Base-by-base conservation (phyloP, 2,888 invertebrate genomes). In the Apeira syringaria region DNA sequence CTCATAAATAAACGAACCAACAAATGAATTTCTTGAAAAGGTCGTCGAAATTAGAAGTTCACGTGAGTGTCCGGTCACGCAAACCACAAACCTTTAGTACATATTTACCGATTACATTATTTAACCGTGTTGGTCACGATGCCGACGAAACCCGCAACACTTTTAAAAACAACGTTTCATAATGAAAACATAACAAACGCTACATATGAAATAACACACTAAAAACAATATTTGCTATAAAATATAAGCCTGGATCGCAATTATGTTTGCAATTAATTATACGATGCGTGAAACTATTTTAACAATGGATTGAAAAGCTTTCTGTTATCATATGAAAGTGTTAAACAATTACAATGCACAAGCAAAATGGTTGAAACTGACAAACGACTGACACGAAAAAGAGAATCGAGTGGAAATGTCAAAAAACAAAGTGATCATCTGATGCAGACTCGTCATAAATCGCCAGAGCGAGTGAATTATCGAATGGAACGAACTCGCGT, bases 11-110 rank as follows among this genome's bases (percentile, higher is more conserved):
- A 80, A 10, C 34, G 47, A 46, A 56, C 47, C 52, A 50, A 56
- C 51, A 79, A 85, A 86, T 81, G 79, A 86, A 86, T 82, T 85
- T 84, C 85, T 80, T 81, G 80, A 86, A 88, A 86, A 86, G 83
- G 85, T 80, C 83, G 78, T 79, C 77, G 78, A 82, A 84, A 86
- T 86, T 87, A 82, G 78, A 77, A 79, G 78, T 84, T 79, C 75
- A 82, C 80, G 74, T 80, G 67, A 72, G 68, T 62, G 71, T 69
- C 68, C 74, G 70, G 84, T 81, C 89, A 87, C 88, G 88, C 86
- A 58, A 84, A 45, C 64, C 42, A 60, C 53, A 68, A 80, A 71
- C 65, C 73, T 64, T 71, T 72, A 74, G 67, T 80, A 70, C 65
- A 66, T 74, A 77, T 78, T 78, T 76, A 71, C 74, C 66, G 64